These are phyloP conservation scores for Lepisosteus osseus DNA, from an alignment of 2,113 vertebrate genomes.

Conservation along the genomic window DNA sequence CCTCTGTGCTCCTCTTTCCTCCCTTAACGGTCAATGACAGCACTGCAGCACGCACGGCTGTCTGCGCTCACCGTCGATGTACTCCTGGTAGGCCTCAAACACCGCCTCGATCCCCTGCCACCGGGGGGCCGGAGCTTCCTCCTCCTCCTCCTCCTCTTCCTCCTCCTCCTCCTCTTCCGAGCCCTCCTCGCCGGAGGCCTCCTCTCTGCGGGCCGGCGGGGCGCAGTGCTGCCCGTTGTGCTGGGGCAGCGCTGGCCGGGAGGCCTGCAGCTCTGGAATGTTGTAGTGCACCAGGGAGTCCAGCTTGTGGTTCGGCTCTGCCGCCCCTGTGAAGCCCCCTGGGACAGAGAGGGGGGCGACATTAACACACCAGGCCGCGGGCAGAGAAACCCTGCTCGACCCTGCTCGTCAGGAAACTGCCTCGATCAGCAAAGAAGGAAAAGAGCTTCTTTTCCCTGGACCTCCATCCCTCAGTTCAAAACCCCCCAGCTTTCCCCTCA, in stretches of 20 bases:
- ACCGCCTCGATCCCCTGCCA: conserved; percentile 96
- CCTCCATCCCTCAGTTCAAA: too few relatives aligned
- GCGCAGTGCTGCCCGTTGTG: conserved; percentile 84
- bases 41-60: too few relatives aligned
- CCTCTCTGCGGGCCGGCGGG: conserved; percentile 47
- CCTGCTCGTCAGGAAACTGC: too few relatives aligned
- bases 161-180: conserved; percentile 68
- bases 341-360: background rate
- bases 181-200: conserved; percentile 60
- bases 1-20: too few relatives aligned
- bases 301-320: conserved; percentile 83
- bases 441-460: too few relatives aligned
- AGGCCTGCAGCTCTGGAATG: conserved; percentile 90
- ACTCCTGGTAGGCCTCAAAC: conserved; percentile 97
- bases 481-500: too few relatives aligned
- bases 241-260: conserved; percentile 57
- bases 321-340: conserved; percentile 65
- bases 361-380: background rate
- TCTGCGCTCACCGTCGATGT: conserved; percentile 81
- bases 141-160: conserved; percentile 60
- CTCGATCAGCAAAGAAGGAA: too few relatives aligned
- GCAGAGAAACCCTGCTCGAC: too few relatives aligned
- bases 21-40: too few relatives aligned
- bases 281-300: conserved; percentile 93
- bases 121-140: conserved; percentile 67